Evolutionary conservation across 2,113 vertebrate species (phyloP), one percentile per base, ranked within the genome.

Genomic region (Leptodactylus fuscus): DNA sequence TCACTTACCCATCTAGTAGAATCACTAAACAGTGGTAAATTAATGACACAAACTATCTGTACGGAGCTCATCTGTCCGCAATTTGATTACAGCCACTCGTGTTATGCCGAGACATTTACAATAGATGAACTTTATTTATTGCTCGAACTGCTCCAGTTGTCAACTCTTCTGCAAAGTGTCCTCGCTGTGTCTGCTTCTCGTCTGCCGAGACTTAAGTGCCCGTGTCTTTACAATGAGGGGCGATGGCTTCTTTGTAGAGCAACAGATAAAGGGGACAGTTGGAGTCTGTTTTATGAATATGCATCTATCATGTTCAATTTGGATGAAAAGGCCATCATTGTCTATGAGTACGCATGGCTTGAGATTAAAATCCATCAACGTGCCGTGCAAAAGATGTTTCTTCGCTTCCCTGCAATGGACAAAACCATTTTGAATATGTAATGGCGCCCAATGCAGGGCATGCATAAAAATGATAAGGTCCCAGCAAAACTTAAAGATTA

Each of bases 1-100:
- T 91, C 87, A 91, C 91, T 92, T 94, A 92, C 88, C 88, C 88
- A 91, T 91, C 88, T 90, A 94, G 91, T 91, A 88, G 90, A 87
- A 92, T 90, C 90, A 87, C 89, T 91, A 93, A 94, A 90, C 88
- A 92, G 90, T 88, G 90, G 89, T 92, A 95, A 96, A 95, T 96
- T 93, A 96, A 95, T 93, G 91, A 92, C 93, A 93, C 90, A 87
- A 93, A 93, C 89, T 88, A 87, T 88, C 88, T 89, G 87, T 90
- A 88, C 89, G 87, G 89, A 92, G 91, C 86, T 93, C 90, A 91
- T 91, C 90, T 91, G 88, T 93, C 90, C 89, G 89, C 90, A 91
- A 93, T 95, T 95, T 93, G 91, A 96, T 96, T 94, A 94, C 88
- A 91, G 90, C 90, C 71, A 88, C 91, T 90, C 90, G 88, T 84